Conservation (phyloP, 2,797 vertebrate genomes). For the Channa striata region DNA sequence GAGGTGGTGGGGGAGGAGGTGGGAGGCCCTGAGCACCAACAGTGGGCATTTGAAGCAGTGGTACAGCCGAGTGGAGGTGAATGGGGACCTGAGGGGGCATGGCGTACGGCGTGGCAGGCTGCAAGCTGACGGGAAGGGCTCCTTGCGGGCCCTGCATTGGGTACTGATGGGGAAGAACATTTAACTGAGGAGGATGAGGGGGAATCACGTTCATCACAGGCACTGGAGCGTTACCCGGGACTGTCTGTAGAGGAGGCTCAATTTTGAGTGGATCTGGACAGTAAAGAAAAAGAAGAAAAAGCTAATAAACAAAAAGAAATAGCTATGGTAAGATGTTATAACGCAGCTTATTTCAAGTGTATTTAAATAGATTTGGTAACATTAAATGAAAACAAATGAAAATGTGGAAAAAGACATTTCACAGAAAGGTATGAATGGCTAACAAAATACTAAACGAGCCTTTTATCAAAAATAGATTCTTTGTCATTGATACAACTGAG, state of each 20-base stretch:
- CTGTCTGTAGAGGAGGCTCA: conserved; percentile 86
- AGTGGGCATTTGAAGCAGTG: conserved; percentile 91
- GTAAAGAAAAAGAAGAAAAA: not conserved
- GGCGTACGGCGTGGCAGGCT: conserved; percentile 85
- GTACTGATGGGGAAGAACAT: conserved; percentile 87
- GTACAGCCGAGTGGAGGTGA: conserved; percentile 90
- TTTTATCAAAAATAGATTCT: conserved; percentile 14
- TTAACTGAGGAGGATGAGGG: conserved; percentile 87
- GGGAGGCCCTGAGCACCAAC: conserved; percentile 91
- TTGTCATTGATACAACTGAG: not conserved
- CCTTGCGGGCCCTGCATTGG: conserved; percentile 85
- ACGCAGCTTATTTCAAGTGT: not conserved
- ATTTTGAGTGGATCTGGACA: conserved; percentile 86
- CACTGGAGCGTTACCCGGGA: conserved; percentile 86
- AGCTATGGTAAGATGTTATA: too few relatives aligned
- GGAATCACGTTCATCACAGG: conserved; percentile 89
- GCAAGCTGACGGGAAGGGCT: conserved; percentile 87
- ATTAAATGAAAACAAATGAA: not conserved
- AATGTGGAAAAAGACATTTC: not conserved
- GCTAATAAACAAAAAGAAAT: too few relatives aligned
- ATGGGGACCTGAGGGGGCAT: conserved; percentile 90
- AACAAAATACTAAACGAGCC: not conserved
- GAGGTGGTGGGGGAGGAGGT: conserved; percentile 95
- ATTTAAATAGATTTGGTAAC: not conserved
- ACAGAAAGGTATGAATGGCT: not conserved